A percentile compares a stretch with the other conserved stretches of the same genome.
Evolutionary conservation across 2,113 vertebrate genomes (phyloP).

Genomic region (Struthidea cinerea): DNA sequence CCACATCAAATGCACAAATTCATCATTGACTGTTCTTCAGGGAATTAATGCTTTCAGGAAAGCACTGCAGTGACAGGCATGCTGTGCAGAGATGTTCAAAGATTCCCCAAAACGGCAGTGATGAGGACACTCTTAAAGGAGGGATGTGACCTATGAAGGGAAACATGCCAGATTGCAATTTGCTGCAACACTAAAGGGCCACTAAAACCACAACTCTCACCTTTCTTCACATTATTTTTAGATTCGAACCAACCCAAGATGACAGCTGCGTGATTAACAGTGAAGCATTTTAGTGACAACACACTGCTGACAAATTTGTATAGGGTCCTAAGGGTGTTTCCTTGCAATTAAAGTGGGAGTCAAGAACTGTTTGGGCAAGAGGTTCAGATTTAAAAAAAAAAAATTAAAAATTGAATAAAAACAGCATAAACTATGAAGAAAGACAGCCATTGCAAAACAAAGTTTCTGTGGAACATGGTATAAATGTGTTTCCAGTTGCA

Average conservation of each 20-base stretch:
- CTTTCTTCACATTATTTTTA: constrained; percentile 19
- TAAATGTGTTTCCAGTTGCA: not conserved
- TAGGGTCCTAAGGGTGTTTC: not conserved
- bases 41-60: constrained; percentile 18
- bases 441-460: not conserved
- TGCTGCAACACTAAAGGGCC: not conserved
- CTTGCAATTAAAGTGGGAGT: constrained; percentile 23
- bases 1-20: not conserved
- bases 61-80: constrained; percentile 6
- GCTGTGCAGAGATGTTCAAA: not conserved
- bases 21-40: not conserved
- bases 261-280: not conserved
- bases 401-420: not conserved
- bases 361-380: not conserved
- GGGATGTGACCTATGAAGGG: not conserved
- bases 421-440: not conserved
- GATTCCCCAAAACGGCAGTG: constrained; percentile 21
- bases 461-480: not conserved
- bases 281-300: not conserved
- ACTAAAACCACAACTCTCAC: not conserved
- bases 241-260: not conserved
- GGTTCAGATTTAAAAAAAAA: not conserved
- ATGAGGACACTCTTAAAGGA: constrained; percentile 4
- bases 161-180: not conserved
- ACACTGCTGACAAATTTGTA: not conserved